These are phyloP conservation scores for Coenonympha arcania DNA, from an alignment of 2,888 invertebrate genomes.

Conservation along the genomic window DNA sequence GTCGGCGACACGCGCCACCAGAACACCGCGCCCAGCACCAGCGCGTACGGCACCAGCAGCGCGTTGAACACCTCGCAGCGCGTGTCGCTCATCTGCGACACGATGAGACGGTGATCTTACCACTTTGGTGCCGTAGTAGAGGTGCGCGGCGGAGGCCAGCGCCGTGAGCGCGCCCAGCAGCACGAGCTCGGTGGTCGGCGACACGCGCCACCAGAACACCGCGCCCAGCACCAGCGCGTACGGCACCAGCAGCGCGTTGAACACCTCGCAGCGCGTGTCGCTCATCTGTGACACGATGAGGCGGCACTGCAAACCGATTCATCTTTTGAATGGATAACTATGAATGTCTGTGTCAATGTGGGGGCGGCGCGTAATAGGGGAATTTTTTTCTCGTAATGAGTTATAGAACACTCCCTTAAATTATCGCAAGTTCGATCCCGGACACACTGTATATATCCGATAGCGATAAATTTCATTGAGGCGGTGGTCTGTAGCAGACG, in stretches of 20 bases:
- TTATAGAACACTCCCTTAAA: too few species aligned
- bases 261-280: constrained; percentile 87
- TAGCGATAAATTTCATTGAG: too few species aligned
- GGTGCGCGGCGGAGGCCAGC: constrained; percentile 82
- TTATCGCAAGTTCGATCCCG: too few species aligned
- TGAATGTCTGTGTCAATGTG: too few species aligned
- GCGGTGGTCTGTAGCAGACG: too few species aligned
- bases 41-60: constrained; percentile 76
- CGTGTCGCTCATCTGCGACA: constrained; percentile 97
- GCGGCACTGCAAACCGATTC: constrained; percentile 80
- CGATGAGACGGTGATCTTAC: constrained; percentile 79
- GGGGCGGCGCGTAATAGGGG: too few species aligned
- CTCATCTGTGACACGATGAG: constrained; percentile 99
- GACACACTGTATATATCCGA: too few species aligned
- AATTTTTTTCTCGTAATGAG: too few species aligned
- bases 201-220: constrained; percentile 51
- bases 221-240: constrained; percentile 64
- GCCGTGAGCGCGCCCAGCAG: constrained; percentile 82
- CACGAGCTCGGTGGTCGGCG: constrained; percentile 76
- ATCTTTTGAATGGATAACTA: background rate
- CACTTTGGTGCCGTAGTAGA: constrained; percentile 93
- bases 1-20: constrained; percentile 51
- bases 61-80: constrained; percentile 87
- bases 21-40: constrained; percentile 58
- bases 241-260: constrained; percentile 81